Percentiles rank a stretch among this genome's conserved stretches.
Evolutionary conservation across 2,797 vertebrate genomes (phyloP).

Genomic region (Kryptolebias ocellatus): DNA sequence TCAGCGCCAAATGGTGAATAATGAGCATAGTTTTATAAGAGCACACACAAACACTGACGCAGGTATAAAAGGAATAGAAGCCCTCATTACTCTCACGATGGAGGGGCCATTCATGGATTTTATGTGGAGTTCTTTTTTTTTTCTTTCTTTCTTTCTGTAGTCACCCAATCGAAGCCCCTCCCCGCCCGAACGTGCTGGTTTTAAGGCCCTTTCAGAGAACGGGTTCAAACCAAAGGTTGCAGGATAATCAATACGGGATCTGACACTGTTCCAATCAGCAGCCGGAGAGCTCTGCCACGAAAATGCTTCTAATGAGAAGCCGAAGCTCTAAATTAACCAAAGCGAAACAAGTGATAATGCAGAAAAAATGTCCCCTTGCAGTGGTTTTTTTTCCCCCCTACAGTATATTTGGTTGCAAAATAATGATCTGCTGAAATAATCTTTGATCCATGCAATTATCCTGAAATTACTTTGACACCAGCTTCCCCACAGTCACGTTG

Average conservation of each 20-base stretch:
- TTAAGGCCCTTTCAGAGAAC: not conserved
- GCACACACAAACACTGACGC: slow-evolving; percentile 51
- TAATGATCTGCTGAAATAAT: not conserved
- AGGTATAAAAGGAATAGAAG: slow-evolving; percentile 50
- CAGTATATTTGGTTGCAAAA: not conserved
- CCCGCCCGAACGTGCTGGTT: not conserved
- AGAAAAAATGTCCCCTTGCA: not conserved
- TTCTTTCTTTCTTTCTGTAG: slow-evolving; percentile 13
- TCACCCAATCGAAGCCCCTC: not conserved
- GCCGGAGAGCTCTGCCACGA: not conserved
- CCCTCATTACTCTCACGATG: slow-evolving; percentile 46
- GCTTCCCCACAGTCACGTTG: not conserved
- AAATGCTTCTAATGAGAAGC: not conserved
- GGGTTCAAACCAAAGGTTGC: not conserved
- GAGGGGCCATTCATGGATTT: slow-evolving; percentile 30
- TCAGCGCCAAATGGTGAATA: slow-evolving; percentile 63
- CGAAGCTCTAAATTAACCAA: not conserved
- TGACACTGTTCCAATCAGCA: slow-evolving; percentile 1
- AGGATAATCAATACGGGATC: slow-evolving; percentile 13
- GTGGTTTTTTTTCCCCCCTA: not conserved
- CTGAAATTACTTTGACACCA: not conserved
- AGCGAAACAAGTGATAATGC: not conserved
- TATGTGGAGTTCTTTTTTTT: slow-evolving; percentile 30
- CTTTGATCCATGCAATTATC: not conserved
- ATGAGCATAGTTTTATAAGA: slow-evolving; percentile 64